Base-by-base conservation (phyloP, 2,888 invertebrate genomes). In the Megamerina dolium region DNA sequence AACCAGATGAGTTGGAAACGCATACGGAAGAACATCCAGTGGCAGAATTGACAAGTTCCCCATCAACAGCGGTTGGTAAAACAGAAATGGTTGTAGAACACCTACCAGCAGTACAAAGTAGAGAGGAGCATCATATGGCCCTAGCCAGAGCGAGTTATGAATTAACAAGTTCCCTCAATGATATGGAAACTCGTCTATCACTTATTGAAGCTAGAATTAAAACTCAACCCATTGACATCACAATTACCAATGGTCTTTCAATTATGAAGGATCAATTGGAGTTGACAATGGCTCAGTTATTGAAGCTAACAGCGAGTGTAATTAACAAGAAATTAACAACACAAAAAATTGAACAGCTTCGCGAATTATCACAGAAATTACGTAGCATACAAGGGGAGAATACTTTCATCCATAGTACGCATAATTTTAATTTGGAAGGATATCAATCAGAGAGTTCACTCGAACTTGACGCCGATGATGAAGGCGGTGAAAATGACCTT, bases 261-360 rank as follows among this genome's bases (percentile, higher is more conserved):
- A 37, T 41, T 5, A 44, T 67, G 37, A 53, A 51, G 5, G 50
- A 55, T 0, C 63, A 66, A 19, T 16, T 67, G 2, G 57, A 56
- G 33, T 37, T 64, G 18, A 52, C 56, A 6, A 63, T 65, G 49
- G 60, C 64, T 26, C 58, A 61, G 35, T 32, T 67, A 26, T 54
- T 58, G 19, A 55, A 59, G 37, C 40, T 65, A 1, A 60, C 60
- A 5, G 53, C 18, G 18, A 16, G 59, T 27, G 23, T 61, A 18
- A 49, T 61, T 9, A 58, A 62, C 20, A 54, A 54, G 23, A 58
- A 60, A 3, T 52, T 56, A 1, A 53, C 54, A 44, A 42, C 52
- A 4, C 18, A 52, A 0, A 42, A 39, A 31, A 27, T 55, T 10
- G 53, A 57, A 31, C 41, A 50, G 1, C 37, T 67, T 2, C 48